Base-by-base conservation (phyloP, 64 coral and sea anemone genomes). In the Pachyseris speciosa region DNA sequence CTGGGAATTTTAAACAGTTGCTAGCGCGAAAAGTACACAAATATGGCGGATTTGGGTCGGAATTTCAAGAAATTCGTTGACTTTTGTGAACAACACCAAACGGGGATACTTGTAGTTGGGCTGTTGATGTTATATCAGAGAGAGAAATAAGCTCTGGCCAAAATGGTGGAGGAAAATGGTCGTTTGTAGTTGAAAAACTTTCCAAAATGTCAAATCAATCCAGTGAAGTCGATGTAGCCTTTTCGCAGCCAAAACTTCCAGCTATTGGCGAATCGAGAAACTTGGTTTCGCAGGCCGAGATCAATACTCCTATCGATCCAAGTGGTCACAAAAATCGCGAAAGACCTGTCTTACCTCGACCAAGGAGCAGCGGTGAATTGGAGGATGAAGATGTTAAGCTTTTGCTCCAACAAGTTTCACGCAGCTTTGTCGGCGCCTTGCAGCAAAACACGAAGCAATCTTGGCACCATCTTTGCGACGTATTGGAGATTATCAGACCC, bases 1-100 rank as follows among this genome's bases (percentile, higher is more conserved):
- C 76, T 87, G 94, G 94, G 94, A 80, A 88, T 65, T 72, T 83
- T 96, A 88, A 95, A 88, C 94, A 92, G 94, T 96, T 96, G 94
- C 94, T 96, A 96, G n/a, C 89, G 83, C 86, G 37, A 92, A 92
- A 92, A 72, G 85, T 86, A 88, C 75, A 96, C 76, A 88, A 96
- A 93, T 80, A 87, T 89, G 89, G 94, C 84, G 76, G 90, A 91
- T 59, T 48, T 3, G 22, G 29, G 17, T n/a, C 22, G 52, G 53
- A 40, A 28, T 40, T 24, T 73, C 38, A 6, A 0, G 22, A 9
- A 43, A 24, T 37, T 39, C 31, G 3, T 51, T 50, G 77, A 63
- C 53, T 81, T 28, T 81, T 22, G 15, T 58, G 1, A 5, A 0
- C 17, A 6, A 67, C 16, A 16, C 9, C 15, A 34, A 55, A 33